These are phyloP conservation scores for Meiosimyza platycephala DNA, from an alignment of 2,888 invertebrate genomes.

Conservation along the genomic window DNA sequence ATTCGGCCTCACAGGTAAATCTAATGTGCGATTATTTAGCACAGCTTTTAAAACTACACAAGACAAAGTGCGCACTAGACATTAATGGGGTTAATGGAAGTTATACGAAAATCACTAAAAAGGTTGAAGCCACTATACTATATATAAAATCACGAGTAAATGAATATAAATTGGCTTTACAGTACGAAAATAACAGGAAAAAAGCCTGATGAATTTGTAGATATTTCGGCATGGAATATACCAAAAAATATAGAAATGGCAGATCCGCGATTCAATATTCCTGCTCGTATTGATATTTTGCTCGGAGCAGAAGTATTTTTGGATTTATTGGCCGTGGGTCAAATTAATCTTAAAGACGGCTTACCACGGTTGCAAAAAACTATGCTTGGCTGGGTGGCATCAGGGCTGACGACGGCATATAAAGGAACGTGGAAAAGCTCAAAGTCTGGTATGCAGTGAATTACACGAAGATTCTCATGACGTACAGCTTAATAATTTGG, in stretches of 20 bases:
- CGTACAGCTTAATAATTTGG: constrained; percentile 1
- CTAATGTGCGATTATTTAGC: constrained; percentile 34
- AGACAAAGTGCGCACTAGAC: constrained; percentile 13
- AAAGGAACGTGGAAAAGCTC: not conserved
- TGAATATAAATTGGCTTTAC: constrained; percentile 17
- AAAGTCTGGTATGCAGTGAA: not conserved
- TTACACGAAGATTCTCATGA: not conserved
- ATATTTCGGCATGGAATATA: constrained; percentile 27
- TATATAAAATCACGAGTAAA: constrained; percentile 30
- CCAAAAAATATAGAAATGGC: constrained; percentile 21
- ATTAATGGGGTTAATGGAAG: constrained; percentile 19
- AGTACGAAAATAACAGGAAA: constrained; percentile 25
- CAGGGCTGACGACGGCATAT: not conserved
- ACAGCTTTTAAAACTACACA: constrained; percentile 25
- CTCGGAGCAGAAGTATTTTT: constrained; percentile 28
- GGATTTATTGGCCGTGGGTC: constrained; percentile 22
- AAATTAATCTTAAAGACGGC: constrained; percentile 1
- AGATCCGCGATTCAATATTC: constrained; percentile 25
- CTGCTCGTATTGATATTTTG: constrained; percentile 30
- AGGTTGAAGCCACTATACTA: constrained; percentile 25
- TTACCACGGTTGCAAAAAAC: constrained; percentile 16
- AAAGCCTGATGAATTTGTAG: constrained; percentile 27
- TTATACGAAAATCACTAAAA: constrained; percentile 15
- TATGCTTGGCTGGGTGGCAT: constrained; percentile 27
- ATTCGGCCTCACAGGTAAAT: constrained; percentile 39